phyloP scores from a whole-genome alignment of 2,797 vertebrate genomes.

The Typhlichthys subterraneus region DNA sequence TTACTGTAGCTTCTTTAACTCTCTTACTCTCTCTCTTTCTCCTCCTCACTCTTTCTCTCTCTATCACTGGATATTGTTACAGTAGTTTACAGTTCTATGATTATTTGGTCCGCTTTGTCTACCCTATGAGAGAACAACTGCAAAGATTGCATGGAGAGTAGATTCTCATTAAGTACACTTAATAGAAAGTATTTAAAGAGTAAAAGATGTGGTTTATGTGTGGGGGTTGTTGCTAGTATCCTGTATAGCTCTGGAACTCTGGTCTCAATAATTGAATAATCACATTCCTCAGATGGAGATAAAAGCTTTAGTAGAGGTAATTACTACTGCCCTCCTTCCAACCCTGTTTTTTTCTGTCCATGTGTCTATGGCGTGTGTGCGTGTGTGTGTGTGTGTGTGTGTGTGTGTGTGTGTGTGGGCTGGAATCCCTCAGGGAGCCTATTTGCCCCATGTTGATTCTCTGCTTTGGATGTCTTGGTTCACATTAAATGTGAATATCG shows the following conservation, averaged over 20 bases:
- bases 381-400: constrained; percentile 17
- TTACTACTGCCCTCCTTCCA: constrained; percentile 56
- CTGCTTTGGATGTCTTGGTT: constrained; percentile 21
- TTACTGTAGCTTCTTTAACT: constrained; percentile 16
- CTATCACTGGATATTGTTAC: constrained; percentile 18
- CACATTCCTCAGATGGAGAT: constrained; percentile 71
- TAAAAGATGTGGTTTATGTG: not conserved
- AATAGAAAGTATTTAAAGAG: too few relatives aligned
- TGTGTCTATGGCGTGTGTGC: constrained; percentile 4
- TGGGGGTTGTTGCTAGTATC: not conserved
- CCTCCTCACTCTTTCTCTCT: not conserved
- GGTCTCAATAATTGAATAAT: constrained; percentile 69
- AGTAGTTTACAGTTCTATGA: constrained; percentile 42
- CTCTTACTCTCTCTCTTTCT: constrained; percentile 1
- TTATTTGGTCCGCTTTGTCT: constrained; percentile 38
- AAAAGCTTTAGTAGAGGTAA: constrained; percentile 70
- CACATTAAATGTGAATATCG: not conserved
- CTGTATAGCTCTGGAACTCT: constrained; percentile 41
- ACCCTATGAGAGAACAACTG: too few relatives aligned
- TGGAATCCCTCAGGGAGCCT: not conserved
- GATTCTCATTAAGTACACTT: not conserved
- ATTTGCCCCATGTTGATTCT: not conserved
- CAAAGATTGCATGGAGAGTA: constrained; percentile 2
- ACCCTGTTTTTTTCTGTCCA: not conserved
- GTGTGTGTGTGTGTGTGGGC: constrained; percentile 18